Evolutionary conservation across 1,140 invertebrate genomes (phyloP), one percentile per base, ranked within the genome.

Genomic region (Apis florea): DNA sequence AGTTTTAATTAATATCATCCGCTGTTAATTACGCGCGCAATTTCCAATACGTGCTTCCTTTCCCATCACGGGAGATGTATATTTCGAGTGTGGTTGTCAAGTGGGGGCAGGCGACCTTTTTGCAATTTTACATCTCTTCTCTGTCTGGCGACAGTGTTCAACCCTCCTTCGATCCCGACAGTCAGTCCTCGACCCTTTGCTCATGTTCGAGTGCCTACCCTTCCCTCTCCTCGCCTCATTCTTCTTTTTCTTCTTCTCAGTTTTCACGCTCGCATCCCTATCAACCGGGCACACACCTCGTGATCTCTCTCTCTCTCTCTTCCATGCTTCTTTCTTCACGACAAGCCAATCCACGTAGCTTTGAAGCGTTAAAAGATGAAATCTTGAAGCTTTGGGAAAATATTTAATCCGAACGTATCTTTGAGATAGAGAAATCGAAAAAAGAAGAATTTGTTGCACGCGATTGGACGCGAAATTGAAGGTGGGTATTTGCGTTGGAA

Each of bases 191-290:
- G 47, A 74, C 21, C 82, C 49, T 40, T 17, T 13, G 51, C 58
- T 79, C 64, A 47, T 75, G 75, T 83, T 67, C 75, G 61, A 77
- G 66, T 58, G 51, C 40, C 31, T 54, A 3, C 31, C n/a, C 77
- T 49, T 3, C 31, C n/a, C 77, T 64, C 78, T 19, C 51, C 31
- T 40, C 26, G 56, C 19, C 5, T 56, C 47, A 66, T 69, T 53
- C 17, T 84, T 76, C 79, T 67, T 83, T 74, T 73, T 79, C 59
- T 72, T 63, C 17, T 83, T 75, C 71, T 64, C 72, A 82, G 71
- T 82, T 82, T 81, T 82, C 72, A 54, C 78, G 47, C 56, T 72
- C 47, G 6, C 58, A 47, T 8, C 64, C 54, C 67, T 26, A 21
- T 54, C n/a, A 21, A 26, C 56, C 13, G 21, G 68, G 31, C 64